Evolutionary conservation across 1,140 invertebrate genomes (phyloP).

Genomic region (Drosophila pruinosa): DNA sequence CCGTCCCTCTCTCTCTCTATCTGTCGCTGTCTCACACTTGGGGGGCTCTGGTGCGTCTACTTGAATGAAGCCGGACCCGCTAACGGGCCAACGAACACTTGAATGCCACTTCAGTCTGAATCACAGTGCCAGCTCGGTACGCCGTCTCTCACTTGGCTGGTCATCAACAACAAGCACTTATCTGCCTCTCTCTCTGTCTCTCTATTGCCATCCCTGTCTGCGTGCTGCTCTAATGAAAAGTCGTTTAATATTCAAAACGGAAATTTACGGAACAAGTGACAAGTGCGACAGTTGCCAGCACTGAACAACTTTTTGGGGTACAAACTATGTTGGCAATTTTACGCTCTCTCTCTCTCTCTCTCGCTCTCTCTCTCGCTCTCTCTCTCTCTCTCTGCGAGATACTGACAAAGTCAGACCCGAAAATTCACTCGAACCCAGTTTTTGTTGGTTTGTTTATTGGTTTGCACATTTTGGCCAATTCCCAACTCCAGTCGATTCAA

Average conservation of each 20-base stretch:
- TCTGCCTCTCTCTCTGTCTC: background rate
- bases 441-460: background rate
- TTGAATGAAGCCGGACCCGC: slow-evolving; percentile 28
- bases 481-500: background rate
- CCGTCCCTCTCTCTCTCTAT: background rate
- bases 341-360: background rate
- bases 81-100: slow-evolving; percentile 46
- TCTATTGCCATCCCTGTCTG: too few relatives aligned
- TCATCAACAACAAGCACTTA: slow-evolving; percentile 28
- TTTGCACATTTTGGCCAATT: slow-evolving; percentile 5
- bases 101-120: slow-evolving; percentile 43
- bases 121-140: slow-evolving; percentile 2
- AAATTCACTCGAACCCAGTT: background rate
- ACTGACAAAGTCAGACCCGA: background rate
- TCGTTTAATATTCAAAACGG: slow-evolving; percentile 46
- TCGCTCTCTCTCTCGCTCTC: background rate
- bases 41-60: slow-evolving; percentile 14
- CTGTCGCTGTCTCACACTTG: background rate
- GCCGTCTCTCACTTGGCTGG: slow-evolving; percentile 2
- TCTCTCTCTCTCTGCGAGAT: background rate
- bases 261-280: slow-evolving; percentile 24
- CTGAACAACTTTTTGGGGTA: background rate
- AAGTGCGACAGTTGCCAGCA: slow-evolving; percentile 26
- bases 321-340: slow-evolving; percentile 17
- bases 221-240: slow-evolving; percentile 32